phyloP scores from a whole-genome alignment of 2,797 vertebrate genomes.

The Echeneis naucrates region DNA sequence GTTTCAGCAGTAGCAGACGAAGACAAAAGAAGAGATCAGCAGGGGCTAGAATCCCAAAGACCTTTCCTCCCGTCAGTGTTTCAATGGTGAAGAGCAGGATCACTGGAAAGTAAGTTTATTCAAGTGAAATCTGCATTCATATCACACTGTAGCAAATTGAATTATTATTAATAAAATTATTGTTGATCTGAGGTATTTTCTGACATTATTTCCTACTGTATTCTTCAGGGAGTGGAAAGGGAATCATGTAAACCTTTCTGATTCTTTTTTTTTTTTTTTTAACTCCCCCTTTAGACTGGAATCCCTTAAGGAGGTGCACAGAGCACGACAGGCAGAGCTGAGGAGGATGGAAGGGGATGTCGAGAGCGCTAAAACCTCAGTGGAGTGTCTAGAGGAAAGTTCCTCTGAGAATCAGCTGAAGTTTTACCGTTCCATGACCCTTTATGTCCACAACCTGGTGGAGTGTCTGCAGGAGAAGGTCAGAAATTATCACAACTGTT shows the following conservation, averaged over 20 bases:
- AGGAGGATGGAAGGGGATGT: slow-evolving; percentile 86
- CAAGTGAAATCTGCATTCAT: background rate
- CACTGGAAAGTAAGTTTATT: slow-evolving; percentile 83
- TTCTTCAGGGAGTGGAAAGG: background rate
- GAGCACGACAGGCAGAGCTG: slow-evolving; percentile 89
- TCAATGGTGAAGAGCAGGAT: slow-evolving; percentile 90
- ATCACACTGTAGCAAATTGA: background rate
- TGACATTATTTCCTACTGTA: background rate
- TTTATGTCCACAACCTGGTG: slow-evolving; percentile 89
- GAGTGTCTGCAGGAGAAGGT: slow-evolving; percentile 96
- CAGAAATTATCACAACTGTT: slow-evolving; percentile 4
- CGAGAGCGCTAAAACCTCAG: slow-evolving; percentile 81
- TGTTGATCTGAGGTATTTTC: background rate
- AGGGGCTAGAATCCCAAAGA: slow-evolving; percentile 74
- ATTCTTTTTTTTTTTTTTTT: background rate
- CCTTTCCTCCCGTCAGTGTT: slow-evolving; percentile 83
- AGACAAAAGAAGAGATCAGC: slow-evolving; percentile 78
- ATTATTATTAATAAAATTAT: background rate
- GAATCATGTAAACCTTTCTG: too few species aligned
- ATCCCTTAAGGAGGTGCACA: slow-evolving; percentile 88
- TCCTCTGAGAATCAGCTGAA: slow-evolving; percentile 84
- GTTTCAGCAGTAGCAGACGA: slow-evolving; percentile 36
- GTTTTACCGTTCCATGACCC: slow-evolving; percentile 91
- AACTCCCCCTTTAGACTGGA: slow-evolving; percentile 82
- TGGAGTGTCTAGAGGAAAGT: slow-evolving; percentile 86